A percentile compares a stretch with the other conserved stretches of the same genome.
Evolutionary conservation across 2,113 vertebrate genomes (phyloP).

Genomic region (Cynopterus brachyotis): DNA sequence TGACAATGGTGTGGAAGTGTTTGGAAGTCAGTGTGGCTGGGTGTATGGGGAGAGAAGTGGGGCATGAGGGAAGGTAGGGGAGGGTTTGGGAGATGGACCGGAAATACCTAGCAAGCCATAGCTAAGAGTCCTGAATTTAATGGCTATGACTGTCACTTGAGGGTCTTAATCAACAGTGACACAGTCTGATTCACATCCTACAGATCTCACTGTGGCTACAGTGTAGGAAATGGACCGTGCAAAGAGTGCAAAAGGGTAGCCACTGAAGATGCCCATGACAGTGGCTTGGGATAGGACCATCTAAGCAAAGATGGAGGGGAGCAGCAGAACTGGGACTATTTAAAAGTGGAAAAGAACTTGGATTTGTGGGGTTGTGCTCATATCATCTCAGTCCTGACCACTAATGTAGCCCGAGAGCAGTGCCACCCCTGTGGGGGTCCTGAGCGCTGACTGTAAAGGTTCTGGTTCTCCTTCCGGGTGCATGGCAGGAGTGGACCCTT

Average conservation of each 20-base stretch:
- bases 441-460: not conserved
- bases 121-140: not conserved
- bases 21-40: too few relatives aligned
- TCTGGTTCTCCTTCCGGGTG: not conserved
- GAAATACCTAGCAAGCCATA: not conserved
- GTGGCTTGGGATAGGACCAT: not conserved
- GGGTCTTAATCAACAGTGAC: not conserved
- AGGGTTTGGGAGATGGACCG: accelerated
- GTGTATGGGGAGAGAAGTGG: not conserved
- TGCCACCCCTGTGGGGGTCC: accelerated
- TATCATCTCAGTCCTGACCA: not conserved
- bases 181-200: not conserved
- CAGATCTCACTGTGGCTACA: not conserved
- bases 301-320: too few relatives aligned
- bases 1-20: not conserved
- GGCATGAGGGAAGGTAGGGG: not conserved
- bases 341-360: not conserved
- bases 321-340: not conserved
- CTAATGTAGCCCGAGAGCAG: not conserved
- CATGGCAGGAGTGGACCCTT: not conserved
- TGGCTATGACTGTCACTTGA: not conserved
- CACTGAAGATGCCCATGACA: not conserved
- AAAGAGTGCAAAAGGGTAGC: not conserved
- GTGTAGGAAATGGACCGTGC: not conserved
- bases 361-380: not conserved